These are phyloP conservation scores for Cyprinella venusta DNA, from an alignment of 2,797 vertebrate species.

Conservation along the genomic window DNA sequence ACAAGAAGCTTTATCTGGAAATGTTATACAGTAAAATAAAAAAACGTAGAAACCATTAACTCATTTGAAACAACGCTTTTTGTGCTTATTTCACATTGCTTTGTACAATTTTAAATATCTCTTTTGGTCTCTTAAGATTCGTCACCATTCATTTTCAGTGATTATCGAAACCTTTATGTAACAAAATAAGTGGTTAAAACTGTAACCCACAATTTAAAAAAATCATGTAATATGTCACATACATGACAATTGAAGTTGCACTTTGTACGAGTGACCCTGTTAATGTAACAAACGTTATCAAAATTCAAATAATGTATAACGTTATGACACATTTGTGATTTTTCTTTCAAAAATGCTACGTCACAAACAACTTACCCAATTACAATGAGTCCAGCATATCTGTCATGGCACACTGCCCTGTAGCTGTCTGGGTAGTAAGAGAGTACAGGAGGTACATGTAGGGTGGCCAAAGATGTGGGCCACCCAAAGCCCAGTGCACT, in stretches of 20 bases:
- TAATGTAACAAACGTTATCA: background rate
- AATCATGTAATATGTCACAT: background rate
- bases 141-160: background rate
- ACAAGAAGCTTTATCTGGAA: conserved; percentile 24
- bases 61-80: background rate
- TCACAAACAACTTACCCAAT: conserved; percentile 59
- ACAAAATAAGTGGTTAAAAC: background rate
- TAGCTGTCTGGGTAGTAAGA: conserved; percentile 36
- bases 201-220: background rate
- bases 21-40: background rate
- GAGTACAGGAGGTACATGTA: conserved; percentile 25
- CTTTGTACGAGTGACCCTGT: background rate
- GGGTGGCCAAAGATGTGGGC: conserved; percentile 28
- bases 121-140: background rate
- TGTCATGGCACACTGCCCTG: conserved; percentile 27
- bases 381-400: conserved; percentile 55
- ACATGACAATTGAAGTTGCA: background rate
- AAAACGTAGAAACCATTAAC: background rate
- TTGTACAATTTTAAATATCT: background rate
- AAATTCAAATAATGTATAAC: background rate
- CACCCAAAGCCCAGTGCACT: conserved; percentile 41
- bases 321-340: background rate
- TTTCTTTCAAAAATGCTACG: conserved; percentile 21
- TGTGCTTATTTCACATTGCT: background rate
- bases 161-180: background rate